These are phyloP conservation scores for Rhegmatorhina hoffmannsi DNA, from an alignment of 2,113 vertebrate species.

Conservation along the genomic window DNA sequence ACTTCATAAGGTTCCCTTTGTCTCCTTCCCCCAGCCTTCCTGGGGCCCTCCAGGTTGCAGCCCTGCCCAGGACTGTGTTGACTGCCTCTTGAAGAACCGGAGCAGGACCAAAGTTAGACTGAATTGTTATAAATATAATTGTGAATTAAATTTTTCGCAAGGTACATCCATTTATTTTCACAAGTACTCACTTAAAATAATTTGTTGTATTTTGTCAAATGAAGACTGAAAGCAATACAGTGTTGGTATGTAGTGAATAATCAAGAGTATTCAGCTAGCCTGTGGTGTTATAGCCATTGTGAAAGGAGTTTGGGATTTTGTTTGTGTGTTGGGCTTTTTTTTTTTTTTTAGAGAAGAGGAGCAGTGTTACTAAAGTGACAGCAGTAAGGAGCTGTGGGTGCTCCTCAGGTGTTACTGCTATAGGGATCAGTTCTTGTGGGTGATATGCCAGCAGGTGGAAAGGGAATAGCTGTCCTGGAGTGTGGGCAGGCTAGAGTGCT, in stretches of 20 bases:
- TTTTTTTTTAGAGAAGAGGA: neutral
- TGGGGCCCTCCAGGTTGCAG: neutral
- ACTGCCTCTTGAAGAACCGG: neutral
- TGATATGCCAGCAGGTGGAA: neutral
- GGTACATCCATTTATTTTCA: neutral
- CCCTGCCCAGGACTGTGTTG: neutral
- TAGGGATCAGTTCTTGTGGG: neutral
- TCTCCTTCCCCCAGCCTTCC: accelerated
- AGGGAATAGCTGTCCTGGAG: neutral
- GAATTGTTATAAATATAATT: neutral
- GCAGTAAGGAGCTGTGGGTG: neutral
- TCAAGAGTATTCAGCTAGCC: neutral
- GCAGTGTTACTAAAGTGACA: neutral
- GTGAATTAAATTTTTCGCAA: neutral
- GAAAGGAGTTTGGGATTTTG: neutral
- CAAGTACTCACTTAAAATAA: neutral
- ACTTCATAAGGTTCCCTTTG: neutral
- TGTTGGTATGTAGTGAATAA: neutral
- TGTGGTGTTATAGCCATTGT: neutral
- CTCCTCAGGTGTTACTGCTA: neutral
- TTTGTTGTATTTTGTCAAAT: neutral
- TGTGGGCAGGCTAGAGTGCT: neutral
- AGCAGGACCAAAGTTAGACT: neutral
- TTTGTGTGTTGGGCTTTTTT: neutral
- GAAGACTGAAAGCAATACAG: neutral